Conservation (phyloP, 1,140 invertebrate genomes). For the Drosophila asahinai region DNA sequence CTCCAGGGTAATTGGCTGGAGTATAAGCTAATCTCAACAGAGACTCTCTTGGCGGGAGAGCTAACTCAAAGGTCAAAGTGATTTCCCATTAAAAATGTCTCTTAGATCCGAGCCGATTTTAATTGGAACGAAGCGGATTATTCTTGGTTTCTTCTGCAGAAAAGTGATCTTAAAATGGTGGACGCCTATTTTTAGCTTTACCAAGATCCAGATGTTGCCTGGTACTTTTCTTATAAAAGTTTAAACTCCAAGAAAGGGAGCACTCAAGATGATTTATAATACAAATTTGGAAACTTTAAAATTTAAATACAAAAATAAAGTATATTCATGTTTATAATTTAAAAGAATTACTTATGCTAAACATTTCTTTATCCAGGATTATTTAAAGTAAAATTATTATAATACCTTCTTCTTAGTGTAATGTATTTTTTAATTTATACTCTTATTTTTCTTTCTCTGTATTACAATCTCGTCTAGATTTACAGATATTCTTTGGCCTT, state of each 20-base stretch:
- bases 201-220: background rate
- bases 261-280: background rate
- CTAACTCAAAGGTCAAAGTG: conserved; percentile 5
- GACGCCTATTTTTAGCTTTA: conserved; percentile 7
- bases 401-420: background rate
- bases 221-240: background rate
- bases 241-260: background rate
- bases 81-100: background rate
- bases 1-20: conserved; percentile 34
- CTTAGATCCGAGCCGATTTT: conserved; percentile 7
- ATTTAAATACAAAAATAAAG: no score
- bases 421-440: background rate
- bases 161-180: background rate
- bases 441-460: background rate
- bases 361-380: background rate
- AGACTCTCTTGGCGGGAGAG: conserved; percentile 17
- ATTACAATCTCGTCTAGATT: conserved; percentile 6
- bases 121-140: conserved; percentile 24
- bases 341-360: no score
- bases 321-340: no score
- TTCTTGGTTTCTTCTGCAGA: background rate
- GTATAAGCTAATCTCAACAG: conserved; percentile 28
- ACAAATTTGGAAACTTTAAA: no score
- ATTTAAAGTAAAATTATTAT: background rate
- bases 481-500: conserved; percentile 16